These are phyloP conservation scores for Cyanocitta stelleri DNA, from an alignment of 2,113 vertebrate species.

Conservation along the genomic window DNA sequence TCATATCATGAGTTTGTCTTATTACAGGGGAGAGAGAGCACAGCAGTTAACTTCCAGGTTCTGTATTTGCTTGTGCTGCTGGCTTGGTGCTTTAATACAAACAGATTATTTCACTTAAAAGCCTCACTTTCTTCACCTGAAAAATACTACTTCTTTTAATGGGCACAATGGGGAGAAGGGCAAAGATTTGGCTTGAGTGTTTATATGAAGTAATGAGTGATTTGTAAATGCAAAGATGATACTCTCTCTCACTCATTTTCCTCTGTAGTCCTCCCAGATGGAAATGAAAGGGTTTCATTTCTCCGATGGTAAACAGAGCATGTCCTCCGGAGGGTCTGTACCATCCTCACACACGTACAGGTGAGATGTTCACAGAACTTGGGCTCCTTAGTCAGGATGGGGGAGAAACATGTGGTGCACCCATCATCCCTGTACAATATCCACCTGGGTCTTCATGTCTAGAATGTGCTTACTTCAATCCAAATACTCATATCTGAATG, in stretches of 20 bases:
- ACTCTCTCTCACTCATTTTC: not conserved
- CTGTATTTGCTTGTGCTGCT: slow-evolving; percentile 28
- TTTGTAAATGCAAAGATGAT: not conserved
- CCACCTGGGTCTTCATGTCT: not conserved
- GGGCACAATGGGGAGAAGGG: slow-evolving; percentile 20
- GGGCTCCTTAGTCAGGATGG: not conserved
- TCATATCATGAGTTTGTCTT: slow-evolving; percentile 31
- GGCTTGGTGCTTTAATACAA: slow-evolving; percentile 22
- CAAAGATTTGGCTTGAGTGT: not conserved
- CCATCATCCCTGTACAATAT: not conserved
- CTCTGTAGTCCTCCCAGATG: slow-evolving; percentile 85
- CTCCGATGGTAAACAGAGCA: slow-evolving; percentile 86
- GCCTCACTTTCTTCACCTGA: slow-evolving; percentile 20
- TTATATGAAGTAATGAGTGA: not conserved
- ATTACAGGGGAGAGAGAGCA: slow-evolving; percentile 5
- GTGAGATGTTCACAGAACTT: slow-evolving; percentile 55
- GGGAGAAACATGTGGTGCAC: not conserved
- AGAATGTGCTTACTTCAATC: not conserved
- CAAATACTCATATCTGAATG: not conserved
- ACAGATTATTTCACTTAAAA: not conserved
- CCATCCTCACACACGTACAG: slow-evolving; percentile 83
- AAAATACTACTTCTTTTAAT: slow-evolving; percentile 7
- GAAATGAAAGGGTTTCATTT: slow-evolving; percentile 98
- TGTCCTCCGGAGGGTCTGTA: slow-evolving; percentile 79
- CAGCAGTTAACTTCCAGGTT: slow-evolving; percentile 34